These are phyloP conservation scores for Paralichthys olivaceus DNA, from an alignment of 2,113 vertebrate species.

Conservation along the genomic window DNA sequence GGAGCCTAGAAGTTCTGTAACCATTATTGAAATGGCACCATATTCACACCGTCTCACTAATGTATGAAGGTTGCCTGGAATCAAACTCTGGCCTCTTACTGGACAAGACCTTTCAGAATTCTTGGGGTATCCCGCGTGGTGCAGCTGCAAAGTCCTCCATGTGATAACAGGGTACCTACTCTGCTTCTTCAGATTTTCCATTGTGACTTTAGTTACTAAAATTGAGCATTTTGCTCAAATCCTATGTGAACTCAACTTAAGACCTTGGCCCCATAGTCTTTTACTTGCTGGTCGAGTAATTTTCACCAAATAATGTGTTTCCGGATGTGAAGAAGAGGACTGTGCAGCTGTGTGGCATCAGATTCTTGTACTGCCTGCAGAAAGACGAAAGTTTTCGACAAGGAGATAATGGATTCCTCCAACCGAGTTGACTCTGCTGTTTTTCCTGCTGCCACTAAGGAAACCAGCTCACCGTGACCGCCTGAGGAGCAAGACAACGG, in stretches of 20 bases:
- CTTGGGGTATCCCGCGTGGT: neutral
- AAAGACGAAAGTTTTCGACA: neutral
- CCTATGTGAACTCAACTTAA: neutral
- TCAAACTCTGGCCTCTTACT: neutral
- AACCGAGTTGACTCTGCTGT: constrained; percentile 9
- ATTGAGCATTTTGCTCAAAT: neutral
- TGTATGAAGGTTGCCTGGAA: neutral
- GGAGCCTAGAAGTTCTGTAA: neutral
- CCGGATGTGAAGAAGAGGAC: neutral
- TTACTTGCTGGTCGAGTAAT: neutral
- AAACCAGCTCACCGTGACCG: constrained; percentile 12
- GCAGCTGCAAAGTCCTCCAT: neutral
- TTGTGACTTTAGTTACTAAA: neutral
- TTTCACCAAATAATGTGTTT: neutral
- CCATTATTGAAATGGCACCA: neutral
- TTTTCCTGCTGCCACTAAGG: constrained; percentile 16
- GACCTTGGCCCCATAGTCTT: neutral
- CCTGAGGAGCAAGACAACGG: neutral
- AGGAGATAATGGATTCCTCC: constrained; percentile 15
- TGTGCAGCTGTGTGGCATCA: neutral
- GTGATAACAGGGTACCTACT: neutral
- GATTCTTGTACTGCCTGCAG: constrained; percentile 9
- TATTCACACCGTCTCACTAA: neutral
- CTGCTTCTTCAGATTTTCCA: neutral
- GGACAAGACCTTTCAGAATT: neutral